Conservation (phyloP, 2,113 vertebrate genomes). For the Oreochromis tanganicae region DNA sequence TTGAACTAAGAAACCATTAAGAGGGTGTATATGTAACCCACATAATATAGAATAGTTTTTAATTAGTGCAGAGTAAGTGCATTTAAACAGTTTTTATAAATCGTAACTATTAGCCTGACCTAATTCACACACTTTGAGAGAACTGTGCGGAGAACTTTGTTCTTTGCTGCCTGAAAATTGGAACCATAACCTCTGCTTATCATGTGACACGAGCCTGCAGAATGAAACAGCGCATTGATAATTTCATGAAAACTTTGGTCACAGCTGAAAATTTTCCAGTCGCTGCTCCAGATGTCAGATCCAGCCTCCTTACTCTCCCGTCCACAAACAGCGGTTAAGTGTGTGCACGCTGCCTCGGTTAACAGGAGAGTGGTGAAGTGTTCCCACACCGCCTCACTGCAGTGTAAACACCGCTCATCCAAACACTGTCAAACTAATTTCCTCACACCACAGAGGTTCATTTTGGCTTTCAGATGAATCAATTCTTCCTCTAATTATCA, state of each 20-base stretch:
- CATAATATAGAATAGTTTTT: slow-evolving; percentile 29
- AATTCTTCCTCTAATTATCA: slow-evolving; percentile 66
- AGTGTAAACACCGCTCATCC: slow-evolving; percentile 48
- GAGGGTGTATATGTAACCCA: slow-evolving; percentile 21
- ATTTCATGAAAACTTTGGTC: slow-evolving; percentile 21
- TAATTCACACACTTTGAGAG: slow-evolving; percentile 40
- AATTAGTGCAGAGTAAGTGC: slow-evolving; percentile 36
- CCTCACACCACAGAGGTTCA: slow-evolving; percentile 56
- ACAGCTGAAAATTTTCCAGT: not conserved
- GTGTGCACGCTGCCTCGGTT: not conserved
- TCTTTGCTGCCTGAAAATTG: slow-evolving; percentile 27
- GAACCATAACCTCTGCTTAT: slow-evolving; percentile 14
- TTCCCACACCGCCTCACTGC: slow-evolving; percentile 21
- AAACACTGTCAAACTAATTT: slow-evolving; percentile 63
- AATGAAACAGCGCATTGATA: slow-evolving; percentile 22
- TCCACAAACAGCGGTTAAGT: not conserved
- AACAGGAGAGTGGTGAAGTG: slow-evolving; percentile 1
- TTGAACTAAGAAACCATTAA: slow-evolving; percentile 51
- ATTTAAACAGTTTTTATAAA: slow-evolving; percentile 47
- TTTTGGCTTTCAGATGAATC: slow-evolving; percentile 64
- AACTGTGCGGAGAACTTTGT: slow-evolving; percentile 16
- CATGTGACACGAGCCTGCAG: not conserved
- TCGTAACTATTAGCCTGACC: slow-evolving; percentile 45
- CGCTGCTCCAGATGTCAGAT: slow-evolving; percentile 12
- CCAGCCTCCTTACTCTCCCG: not conserved